Percentiles rank a stretch among this genome's conserved stretches.
These are phyloP conservation scores for Cynopterus brachyotis DNA, from an alignment of 2,113 vertebrate genomes.

Conservation along the genomic window DNA sequence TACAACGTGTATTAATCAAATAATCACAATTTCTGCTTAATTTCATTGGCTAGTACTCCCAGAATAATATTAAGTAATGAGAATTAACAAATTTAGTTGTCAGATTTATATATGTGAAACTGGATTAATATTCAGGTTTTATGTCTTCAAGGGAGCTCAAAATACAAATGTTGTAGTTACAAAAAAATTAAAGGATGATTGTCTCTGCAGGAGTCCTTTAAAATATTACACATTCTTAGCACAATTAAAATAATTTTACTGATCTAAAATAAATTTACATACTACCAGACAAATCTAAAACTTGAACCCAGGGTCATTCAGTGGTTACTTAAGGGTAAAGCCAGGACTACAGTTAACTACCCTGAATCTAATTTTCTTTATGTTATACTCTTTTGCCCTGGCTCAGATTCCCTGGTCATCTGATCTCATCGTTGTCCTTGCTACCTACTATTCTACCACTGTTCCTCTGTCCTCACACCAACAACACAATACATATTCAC, in stretches of 20 bases:
- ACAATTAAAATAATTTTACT: conserved; percentile 28
- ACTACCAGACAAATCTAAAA: neutral
- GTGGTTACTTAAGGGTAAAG: neutral
- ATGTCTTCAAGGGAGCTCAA: conserved; percentile 4
- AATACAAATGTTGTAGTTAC: neutral
- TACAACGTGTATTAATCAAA: conserved; percentile 8
- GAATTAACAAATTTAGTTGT: conserved; percentile 5
- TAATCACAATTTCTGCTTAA: conserved; percentile 33
- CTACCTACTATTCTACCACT: neutral
- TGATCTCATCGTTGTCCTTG: neutral
- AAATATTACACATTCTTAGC: neutral
- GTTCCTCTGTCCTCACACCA: neutral
- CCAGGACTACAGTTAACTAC: neutral
- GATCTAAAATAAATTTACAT: conserved; percentile 29
- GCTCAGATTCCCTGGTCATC: neutral
- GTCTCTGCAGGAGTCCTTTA: neutral
- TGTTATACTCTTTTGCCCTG: neutral
- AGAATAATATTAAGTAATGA: conserved; percentile 10
- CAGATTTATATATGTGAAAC: neutral
- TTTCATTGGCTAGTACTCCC: neutral
- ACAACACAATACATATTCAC: neutral
- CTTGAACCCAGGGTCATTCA: neutral
- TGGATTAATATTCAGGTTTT: neutral
- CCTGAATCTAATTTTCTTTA: neutral
- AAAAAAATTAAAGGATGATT: conserved; percentile 10